Evolutionary conservation across 2,113 vertebrate species (phyloP), one percentile per base, ranked within the genome.

Genomic region (Indicator maculatus): DNA sequence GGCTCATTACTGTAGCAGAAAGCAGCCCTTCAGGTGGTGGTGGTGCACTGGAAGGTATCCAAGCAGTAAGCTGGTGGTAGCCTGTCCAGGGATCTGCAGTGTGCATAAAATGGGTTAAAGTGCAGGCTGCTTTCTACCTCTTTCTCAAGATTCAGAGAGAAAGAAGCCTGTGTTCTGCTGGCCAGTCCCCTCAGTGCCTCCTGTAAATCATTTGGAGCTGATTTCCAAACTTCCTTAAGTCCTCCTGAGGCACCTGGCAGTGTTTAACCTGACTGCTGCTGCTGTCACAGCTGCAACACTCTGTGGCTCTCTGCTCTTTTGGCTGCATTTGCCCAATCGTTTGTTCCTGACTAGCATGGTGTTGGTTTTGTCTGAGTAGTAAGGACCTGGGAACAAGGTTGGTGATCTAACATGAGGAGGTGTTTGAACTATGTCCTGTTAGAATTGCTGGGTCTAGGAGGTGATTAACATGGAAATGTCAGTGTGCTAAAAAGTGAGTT

Each of bases 201-300:
- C 70, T 89, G 71, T 95, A 91, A 76, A 65, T 91, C 24, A 69
- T 10, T 14, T 55, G 55, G 76, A 76, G 61, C 45, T 61, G 45
- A 65, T 89, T 93, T 82, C 14, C 28, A 55, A 59, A 27, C 55
- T 44, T 9, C 47, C 47, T 17, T 47, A 47, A 47, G 47, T 47
- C 47, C 20, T 47, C 47, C 47, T 47, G 47, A 47, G 47, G 47
- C 0, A 0, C 71, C 11, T 72, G 53, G 45, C 74, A 12, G 26
- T 38, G 9, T 63, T 92, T 38, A 89, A 38, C 15, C 56, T 64
- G 12, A 31, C 33, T 52, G 7, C 4, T 23, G 41, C 26, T 79
- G 30, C 69, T 94, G 55, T 90, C 39, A 70, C 27, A 83, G 41
- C 36, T 69, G 41, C 1, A 3, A 2, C 2, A 13, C 86, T 47